Evolutionary conservation across 35 echinoderm and acorn worm species (phyloP).

Genomic region (Hemicentrotus pulcherrimus): DNA sequence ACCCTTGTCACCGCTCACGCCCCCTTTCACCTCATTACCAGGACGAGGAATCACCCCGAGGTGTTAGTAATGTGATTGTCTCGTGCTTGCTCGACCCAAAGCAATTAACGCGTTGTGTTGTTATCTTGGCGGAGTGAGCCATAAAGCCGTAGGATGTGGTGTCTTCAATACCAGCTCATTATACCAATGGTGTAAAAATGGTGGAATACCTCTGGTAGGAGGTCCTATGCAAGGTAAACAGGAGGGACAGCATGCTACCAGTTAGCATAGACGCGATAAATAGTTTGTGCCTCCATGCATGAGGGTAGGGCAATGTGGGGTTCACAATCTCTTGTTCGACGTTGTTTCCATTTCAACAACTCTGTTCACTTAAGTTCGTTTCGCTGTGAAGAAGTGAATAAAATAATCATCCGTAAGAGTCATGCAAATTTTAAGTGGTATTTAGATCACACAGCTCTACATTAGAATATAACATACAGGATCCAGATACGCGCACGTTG

Average conservation of each 20-base stretch:
- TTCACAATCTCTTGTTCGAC: constrained; percentile 3
- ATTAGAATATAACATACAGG: no score
- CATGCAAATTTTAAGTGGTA: no score
- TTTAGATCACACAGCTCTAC: no score
- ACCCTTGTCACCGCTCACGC: constrained; percentile 24
- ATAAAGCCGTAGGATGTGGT: background rate
- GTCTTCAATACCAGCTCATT: background rate
- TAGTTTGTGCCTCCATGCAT: constrained; percentile 16
- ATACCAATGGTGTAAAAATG: background rate
- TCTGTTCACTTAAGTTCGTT: background rate
- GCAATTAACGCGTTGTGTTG: constrained; percentile 51
- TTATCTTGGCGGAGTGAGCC: constrained; percentile 10
- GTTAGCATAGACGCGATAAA: background rate
- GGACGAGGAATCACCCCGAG: constrained; percentile 35
- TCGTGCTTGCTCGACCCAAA: constrained; percentile 33
- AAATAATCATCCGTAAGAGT: no score
- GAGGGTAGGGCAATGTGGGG: background rate
- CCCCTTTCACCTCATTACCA: constrained; percentile 48
- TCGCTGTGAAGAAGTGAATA: background rate
- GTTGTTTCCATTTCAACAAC: background rate
- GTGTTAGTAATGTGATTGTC: constrained; percentile 54
- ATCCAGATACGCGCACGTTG: no score
- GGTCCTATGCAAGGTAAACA: background rate
- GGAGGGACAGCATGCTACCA: background rate
- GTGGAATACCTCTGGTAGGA: background rate